These are phyloP conservation scores for Geodia barretti DNA, from an alignment of 37 sponge, comb jelly and placozoan species.

Conservation along the genomic window DNA sequence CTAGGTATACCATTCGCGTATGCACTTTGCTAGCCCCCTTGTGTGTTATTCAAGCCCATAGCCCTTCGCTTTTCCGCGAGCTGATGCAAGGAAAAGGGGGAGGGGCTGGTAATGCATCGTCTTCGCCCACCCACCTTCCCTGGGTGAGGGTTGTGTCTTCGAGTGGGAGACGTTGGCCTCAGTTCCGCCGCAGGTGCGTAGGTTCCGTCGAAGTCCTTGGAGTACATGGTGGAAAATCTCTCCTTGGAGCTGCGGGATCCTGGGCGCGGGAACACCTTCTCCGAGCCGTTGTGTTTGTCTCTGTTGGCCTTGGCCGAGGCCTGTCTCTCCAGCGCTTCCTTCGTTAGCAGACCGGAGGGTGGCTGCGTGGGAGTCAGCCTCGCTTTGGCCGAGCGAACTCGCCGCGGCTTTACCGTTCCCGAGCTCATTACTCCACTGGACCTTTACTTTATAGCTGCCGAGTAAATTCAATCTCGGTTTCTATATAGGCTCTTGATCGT, in stretches of 20 bases:
- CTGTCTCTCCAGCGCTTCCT: conserved; percentile 39
- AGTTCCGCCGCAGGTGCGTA: conserved; percentile 43
- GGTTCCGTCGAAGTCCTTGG: conserved; percentile 52
- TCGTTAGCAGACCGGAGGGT: conserved; percentile 2
- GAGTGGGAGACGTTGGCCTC: conserved; percentile 77
- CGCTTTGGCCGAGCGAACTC: conserved; percentile 58
- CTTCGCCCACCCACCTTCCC: conserved; percentile 22
- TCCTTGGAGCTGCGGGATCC: conserved; percentile 1
- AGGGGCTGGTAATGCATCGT: background rate
- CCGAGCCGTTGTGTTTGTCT: conserved; percentile 50
- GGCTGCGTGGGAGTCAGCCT: conserved; percentile 50
- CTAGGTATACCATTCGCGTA: background rate
- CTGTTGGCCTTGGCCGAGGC: conserved; percentile 55
- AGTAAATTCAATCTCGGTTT: too few relatives aligned
- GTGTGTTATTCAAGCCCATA: too few relatives aligned
- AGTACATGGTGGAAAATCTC: conserved; percentile 57
- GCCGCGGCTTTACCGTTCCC: conserved; percentile 5
- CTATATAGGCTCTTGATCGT: too few relatives aligned
- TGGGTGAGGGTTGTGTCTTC: conserved; percentile 83
- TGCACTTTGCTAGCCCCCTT: too few relatives aligned
- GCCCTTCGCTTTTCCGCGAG: too few relatives aligned
- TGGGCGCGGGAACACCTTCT: conserved; percentile 39
- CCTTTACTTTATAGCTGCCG: background rate
- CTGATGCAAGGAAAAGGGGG: background rate
- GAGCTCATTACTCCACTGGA: background rate